A percentile compares a stretch with the other conserved stretches of the same genome.
phyloP scores from a whole-genome alignment of 2,888 invertebrate genomes.

The Neoascia interrupta region DNA sequence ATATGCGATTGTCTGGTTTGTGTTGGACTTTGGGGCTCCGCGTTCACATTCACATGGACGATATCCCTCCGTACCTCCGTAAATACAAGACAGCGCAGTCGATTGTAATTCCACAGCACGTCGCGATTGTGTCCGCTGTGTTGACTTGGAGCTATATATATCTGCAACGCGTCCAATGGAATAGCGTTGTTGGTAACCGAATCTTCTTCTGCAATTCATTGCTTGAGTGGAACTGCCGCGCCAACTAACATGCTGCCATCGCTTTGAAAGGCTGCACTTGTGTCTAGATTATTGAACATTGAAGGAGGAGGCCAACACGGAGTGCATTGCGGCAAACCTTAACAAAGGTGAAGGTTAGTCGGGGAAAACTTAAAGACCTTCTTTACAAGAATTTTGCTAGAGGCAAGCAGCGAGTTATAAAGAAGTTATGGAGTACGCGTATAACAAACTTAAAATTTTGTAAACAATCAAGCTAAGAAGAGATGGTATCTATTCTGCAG shows the following conservation, averaged over 20 bases:
- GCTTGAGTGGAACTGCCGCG: constrained; percentile 32
- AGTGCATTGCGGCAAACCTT: constrained; percentile 9
- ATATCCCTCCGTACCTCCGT: too few relatives aligned
- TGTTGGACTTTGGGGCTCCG: too few relatives aligned
- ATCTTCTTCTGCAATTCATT: constrained; percentile 55
- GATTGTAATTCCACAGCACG: constrained; percentile 65
- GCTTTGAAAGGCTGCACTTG: constrained; percentile 40
- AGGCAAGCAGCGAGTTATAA: constrained; percentile 55
- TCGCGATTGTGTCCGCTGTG: constrained; percentile 53
- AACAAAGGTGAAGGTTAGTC: constrained; percentile 65
- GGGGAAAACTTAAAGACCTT: constrained; percentile 20
- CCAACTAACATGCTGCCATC: neutral
- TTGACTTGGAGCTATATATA: constrained; percentile 50
- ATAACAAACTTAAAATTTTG: too few relatives aligned
- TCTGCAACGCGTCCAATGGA: constrained; percentile 31
- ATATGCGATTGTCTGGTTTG: constrained; percentile 23
- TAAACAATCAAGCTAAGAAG: too few relatives aligned
- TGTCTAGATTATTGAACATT: constrained; percentile 42
- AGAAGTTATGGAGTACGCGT: neutral
- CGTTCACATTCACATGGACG: too few relatives aligned
- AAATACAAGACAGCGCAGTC: too few relatives aligned
- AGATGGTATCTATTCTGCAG: neutral
- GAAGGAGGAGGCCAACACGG: constrained; percentile 30
- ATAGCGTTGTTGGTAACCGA: constrained; percentile 41
- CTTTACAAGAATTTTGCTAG: constrained; percentile 11